These are phyloP conservation scores for Bothrops jararaca DNA, from an alignment of 2,113 vertebrate genomes.

Conservation along the genomic window DNA sequence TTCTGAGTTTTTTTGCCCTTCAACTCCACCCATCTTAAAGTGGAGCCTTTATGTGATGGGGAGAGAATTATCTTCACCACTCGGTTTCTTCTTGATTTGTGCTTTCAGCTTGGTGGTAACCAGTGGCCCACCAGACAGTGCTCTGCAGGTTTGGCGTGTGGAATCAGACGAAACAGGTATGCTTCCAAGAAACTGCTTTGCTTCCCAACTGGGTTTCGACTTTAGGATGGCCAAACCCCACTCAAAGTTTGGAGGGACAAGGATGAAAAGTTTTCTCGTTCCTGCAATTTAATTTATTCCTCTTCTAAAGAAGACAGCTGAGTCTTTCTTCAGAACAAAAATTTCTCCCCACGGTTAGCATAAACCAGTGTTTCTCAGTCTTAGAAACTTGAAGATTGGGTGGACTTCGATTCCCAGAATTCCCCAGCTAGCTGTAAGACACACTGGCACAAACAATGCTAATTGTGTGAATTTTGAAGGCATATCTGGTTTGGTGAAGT, in stretches of 20 bases:
- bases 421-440: neutral
- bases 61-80: neutral
- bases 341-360: neutral
- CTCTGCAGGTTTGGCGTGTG: slow-evolving; percentile 74
- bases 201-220: neutral
- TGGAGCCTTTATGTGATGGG: neutral
- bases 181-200: neutral
- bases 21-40: neutral
- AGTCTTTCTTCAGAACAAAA: neutral
- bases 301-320: neutral
- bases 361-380: neutral
- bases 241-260: neutral
- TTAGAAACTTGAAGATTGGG: neutral
- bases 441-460: neutral
- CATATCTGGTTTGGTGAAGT: neutral
- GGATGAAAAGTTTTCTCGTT: neutral
- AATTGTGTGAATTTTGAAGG: neutral
- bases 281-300: neutral
- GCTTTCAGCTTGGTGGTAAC: slow-evolving; percentile 67
- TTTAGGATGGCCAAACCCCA: neutral
- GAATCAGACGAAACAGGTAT: slow-evolving; percentile 72
- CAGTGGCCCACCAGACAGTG: slow-evolving; percentile 55
- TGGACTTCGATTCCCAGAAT: neutral
- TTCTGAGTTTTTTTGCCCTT: neutral
- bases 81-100: neutral